phyloP scores from a whole-genome alignment of 2,888 invertebrate species.

The Tholera decimalis region DNA sequence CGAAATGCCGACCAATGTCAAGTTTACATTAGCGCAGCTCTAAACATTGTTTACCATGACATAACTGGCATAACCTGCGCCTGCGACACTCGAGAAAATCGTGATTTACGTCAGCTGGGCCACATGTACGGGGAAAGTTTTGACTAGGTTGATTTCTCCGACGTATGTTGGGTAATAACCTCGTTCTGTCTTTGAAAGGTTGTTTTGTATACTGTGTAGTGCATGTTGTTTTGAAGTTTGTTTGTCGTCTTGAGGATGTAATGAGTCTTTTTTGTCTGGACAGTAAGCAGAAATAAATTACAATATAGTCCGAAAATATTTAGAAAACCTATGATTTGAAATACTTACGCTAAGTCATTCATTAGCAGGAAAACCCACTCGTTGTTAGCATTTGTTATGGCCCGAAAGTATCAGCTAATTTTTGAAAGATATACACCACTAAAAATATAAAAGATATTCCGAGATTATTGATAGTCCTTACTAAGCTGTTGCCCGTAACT shows the following conservation, averaged over 20 bases:
- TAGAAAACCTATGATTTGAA: too few species aligned
- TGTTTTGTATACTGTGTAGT: slow-evolving; percentile 41
- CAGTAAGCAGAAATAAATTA: not conserved
- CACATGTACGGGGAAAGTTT: slow-evolving; percentile 71
- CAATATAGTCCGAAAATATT: too few species aligned
- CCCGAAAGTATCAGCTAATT: too few species aligned
- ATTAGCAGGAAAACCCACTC: not conserved
- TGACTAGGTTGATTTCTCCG: slow-evolving; percentile 69
- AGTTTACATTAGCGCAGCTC: slow-evolving; percentile 58
- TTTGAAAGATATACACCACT: too few species aligned
- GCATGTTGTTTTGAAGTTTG: slow-evolving; percentile 24
- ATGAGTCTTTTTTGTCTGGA: not conserved
- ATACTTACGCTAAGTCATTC: too few species aligned
- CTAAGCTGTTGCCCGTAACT: too few species aligned
- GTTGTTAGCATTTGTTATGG: too few species aligned
- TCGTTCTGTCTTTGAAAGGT: slow-evolving; percentile 39
- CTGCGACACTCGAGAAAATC: slow-evolving; percentile 61
- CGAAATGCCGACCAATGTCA: slow-evolving; percentile 54
- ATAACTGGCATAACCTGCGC: slow-evolving; percentile 67
- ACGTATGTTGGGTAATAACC: slow-evolving; percentile 58
- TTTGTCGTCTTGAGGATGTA: not conserved
- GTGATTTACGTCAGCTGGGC: slow-evolving; percentile 71
- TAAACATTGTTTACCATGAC: slow-evolving; percentile 65
- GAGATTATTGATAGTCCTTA: too few species aligned
- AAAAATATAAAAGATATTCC: too few species aligned